Conservation (phyloP, 2,888 invertebrate species). For the Hyalella azteca region DNA sequence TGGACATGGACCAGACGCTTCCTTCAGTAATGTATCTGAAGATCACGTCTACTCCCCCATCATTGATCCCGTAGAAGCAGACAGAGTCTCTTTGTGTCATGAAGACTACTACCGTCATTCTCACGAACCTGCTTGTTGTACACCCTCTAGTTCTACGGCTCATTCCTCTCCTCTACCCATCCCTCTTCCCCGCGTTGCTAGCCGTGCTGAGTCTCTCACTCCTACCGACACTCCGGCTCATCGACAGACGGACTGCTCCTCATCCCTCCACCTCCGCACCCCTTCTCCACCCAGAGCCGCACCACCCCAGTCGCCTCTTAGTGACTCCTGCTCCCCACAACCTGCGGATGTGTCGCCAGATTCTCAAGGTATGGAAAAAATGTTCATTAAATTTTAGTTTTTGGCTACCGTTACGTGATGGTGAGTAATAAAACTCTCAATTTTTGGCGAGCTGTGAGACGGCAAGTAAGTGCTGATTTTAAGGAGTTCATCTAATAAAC, state of each 20-base stretch:
- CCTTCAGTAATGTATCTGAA: not conserved
- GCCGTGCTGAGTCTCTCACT: conserved; percentile 25
- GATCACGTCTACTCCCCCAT: not conserved
- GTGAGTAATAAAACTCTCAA: not conserved
- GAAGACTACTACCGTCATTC: conserved; percentile 18
- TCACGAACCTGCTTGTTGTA: not conserved
- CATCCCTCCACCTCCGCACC: conserved; percentile 1
- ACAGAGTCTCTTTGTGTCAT: not conserved
- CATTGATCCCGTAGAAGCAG: not conserved
- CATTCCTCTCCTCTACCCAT: conserved; percentile 15
- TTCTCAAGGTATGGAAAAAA: conserved; percentile 20
- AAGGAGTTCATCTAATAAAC: not conserved
- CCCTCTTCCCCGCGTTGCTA: not conserved
- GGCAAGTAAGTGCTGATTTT: not conserved
- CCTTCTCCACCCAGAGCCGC: not conserved
- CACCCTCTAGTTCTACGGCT: conserved; percentile 16
- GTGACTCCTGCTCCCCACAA: conserved; percentile 26
- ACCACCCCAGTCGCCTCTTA: not conserved
- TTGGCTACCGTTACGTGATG: not conserved
- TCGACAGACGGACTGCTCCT: conserved; percentile 25
- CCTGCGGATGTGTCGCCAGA: conserved; percentile 20
- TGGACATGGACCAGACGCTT: not conserved
- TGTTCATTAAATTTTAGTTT: no score
- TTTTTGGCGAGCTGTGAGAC: not conserved
- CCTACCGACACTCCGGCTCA: conserved; percentile 29